A percentile compares a stretch with the other conserved stretches of the same genome.
phyloP scores from a whole-genome alignment of 2,113 vertebrate species.

The Alectura lathami region DNA sequence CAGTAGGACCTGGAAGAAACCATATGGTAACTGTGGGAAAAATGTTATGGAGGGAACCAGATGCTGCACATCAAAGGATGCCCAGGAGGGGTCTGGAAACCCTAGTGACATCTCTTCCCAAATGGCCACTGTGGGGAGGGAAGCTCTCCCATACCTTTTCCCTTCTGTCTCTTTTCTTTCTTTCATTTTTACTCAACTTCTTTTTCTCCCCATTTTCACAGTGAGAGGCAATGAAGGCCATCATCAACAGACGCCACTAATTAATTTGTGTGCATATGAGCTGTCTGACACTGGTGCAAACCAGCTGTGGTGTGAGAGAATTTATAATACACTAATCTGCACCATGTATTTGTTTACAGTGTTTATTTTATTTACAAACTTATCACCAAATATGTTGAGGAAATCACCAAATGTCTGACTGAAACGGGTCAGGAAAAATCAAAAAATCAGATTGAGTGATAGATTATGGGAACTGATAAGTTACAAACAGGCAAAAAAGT shows the following conservation, averaged over 20 bases:
- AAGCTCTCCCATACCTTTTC: background rate
- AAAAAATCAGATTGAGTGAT: background rate
- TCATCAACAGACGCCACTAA: background rate
- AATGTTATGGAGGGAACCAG: background rate
- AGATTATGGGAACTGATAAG: background rate
- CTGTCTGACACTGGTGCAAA: background rate
- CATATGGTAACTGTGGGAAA: background rate
- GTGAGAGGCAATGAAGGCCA: background rate
- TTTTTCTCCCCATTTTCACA: background rate
- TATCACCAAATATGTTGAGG: background rate
- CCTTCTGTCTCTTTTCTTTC: background rate
- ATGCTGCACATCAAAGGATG: background rate
- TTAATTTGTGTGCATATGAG: too few species aligned
- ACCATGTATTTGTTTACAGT: background rate
- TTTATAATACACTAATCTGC: background rate
- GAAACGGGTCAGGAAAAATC: background rate
- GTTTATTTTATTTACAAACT: background rate
- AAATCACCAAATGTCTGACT: background rate
- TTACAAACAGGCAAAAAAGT: background rate
- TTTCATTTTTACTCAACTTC: background rate
- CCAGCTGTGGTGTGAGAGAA: background rate
- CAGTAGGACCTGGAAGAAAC: background rate
- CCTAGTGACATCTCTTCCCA: background rate
- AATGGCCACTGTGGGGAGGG: background rate
- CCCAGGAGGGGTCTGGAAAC: background rate